phyloP scores from a whole-genome alignment of 2,797 vertebrate genomes.

The Erethizon dorsatum region DNA sequence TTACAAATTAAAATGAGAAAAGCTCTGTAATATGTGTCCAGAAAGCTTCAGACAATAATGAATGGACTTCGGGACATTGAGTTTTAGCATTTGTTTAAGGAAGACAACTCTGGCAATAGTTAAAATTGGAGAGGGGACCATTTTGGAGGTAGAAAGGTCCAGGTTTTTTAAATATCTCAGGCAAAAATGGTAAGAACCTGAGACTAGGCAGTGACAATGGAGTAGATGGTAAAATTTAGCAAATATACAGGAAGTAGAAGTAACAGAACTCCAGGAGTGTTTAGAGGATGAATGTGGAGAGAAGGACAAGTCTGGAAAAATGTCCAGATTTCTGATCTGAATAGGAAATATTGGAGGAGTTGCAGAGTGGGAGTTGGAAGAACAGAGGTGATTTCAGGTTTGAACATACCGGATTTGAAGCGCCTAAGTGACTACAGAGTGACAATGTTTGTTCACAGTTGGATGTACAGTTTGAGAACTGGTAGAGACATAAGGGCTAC shows the following conservation, averaged over 20 bases:
- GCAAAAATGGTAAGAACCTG: background rate
- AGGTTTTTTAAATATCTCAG: background rate
- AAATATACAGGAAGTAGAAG: background rate
- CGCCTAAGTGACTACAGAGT: background rate
- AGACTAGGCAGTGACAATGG: background rate
- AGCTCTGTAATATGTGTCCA: background rate
- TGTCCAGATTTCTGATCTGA: background rate
- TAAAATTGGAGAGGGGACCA: background rate
- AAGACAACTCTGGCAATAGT: background rate
- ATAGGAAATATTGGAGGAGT: background rate
- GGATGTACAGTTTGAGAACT: background rate
- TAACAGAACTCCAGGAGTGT: background rate
- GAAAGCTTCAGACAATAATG: background rate
- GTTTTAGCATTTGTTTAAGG: constrained; percentile 3
- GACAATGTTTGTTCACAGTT: background rate
- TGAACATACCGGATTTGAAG: background rate
- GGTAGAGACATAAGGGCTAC: background rate
- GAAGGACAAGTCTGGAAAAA: background rate
- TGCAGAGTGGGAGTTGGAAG: background rate
- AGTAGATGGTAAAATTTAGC: background rate
- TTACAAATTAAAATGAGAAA: background rate
- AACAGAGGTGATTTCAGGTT: background rate
- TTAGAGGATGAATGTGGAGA: background rate
- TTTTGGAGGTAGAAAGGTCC: background rate
- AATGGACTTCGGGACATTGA: background rate